Percentiles rank a stretch among this genome's conserved stretches.
Evolutionary conservation across 2,888 invertebrate species (phyloP).

Genomic region (Tricholauxania praeusta): DNA sequence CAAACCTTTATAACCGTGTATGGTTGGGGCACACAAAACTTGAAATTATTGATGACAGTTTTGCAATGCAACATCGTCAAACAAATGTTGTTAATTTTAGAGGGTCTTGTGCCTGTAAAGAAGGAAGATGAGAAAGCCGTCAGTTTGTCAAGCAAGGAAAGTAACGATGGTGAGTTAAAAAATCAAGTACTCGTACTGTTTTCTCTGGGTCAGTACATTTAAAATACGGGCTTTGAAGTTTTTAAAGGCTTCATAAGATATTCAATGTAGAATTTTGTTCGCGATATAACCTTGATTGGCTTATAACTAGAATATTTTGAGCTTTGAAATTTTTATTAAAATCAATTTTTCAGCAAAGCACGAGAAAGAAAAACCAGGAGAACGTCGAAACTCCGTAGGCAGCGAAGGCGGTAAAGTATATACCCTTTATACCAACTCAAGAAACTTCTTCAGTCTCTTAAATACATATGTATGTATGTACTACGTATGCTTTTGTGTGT

Average conservation of each 20-base stretch:
- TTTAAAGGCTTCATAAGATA: no score
- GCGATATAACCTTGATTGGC: no score
- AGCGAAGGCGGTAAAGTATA: conserved; percentile 66
- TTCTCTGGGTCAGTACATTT: no score
- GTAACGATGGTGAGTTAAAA: conserved; percentile 68
- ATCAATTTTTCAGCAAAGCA: conserved; percentile 40
- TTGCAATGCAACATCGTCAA: conserved; percentile 91
- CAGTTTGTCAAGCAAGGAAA: conserved; percentile 69
- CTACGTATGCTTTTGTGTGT: conserved; percentile 11
- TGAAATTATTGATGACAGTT: conserved; percentile 85
- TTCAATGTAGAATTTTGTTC: no score
- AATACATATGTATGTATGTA: not conserved
- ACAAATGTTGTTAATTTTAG: conserved; percentile 86
- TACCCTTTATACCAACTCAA: not conserved
- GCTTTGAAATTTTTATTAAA: conserved; percentile 17
- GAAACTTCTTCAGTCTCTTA: no score
- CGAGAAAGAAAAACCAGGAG: conserved; percentile 47
- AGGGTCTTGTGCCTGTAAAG: conserved; percentile 86
- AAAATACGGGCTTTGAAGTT: no score
- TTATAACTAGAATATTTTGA: not conserved
- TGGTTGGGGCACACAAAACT: conserved; percentile 87
- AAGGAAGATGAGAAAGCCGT: conserved; percentile 73
- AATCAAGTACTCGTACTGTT: no score
- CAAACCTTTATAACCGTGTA: conserved; percentile 80
- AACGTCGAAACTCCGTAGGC: conserved; percentile 57